Evolutionary conservation across 2,888 invertebrate genomes (phyloP).

Genomic region (Dromius quadrimaculatus): DNA sequence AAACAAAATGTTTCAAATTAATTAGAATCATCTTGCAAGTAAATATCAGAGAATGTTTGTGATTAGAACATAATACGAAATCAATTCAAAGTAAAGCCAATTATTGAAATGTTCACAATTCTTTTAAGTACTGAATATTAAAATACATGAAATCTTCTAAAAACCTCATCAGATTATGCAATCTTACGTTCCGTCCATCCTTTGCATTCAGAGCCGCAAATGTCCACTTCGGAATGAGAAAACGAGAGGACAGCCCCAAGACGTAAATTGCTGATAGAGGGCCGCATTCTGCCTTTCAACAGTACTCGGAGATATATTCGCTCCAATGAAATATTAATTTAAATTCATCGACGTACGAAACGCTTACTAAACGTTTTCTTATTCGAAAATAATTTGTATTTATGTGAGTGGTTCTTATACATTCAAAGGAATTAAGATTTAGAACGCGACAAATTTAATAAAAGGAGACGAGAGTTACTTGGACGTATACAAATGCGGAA

Average conservation of each 20-base stretch:
- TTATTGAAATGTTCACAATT: no score
- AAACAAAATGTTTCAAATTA: no score
- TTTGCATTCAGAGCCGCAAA: slow-evolving; percentile 1
- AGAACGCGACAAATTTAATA: slow-evolving; percentile 43
- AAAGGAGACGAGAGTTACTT: slow-evolving; percentile 30
- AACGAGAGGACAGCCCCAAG: neutral
- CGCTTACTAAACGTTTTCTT: slow-evolving; percentile 43
- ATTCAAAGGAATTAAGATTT: slow-evolving; percentile 51
- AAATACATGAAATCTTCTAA: slow-evolving; percentile 27
- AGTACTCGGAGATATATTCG: slow-evolving; percentile 6
- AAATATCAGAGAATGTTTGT: no score
- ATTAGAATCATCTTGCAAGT: no score
- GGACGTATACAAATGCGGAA: slow-evolving; percentile 10
- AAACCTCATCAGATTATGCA: slow-evolving; percentile 26
- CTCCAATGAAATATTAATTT: slow-evolving; percentile 50
- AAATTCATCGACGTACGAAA: slow-evolving; percentile 49
- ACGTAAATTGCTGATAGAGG: slow-evolving; percentile 30
- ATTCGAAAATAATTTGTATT: slow-evolving; percentile 51
- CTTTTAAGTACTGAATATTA: no score
- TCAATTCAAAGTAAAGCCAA: no score
- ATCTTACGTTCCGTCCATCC: slow-evolving; percentile 7
- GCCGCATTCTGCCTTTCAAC: neutral
- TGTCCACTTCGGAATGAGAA: slow-evolving; percentile 18
- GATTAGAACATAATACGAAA: no score
- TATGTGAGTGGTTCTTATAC: slow-evolving; percentile 51